Conservation (phyloP, 2,888 invertebrate species). For the Linnaemya tessellans region DNA sequence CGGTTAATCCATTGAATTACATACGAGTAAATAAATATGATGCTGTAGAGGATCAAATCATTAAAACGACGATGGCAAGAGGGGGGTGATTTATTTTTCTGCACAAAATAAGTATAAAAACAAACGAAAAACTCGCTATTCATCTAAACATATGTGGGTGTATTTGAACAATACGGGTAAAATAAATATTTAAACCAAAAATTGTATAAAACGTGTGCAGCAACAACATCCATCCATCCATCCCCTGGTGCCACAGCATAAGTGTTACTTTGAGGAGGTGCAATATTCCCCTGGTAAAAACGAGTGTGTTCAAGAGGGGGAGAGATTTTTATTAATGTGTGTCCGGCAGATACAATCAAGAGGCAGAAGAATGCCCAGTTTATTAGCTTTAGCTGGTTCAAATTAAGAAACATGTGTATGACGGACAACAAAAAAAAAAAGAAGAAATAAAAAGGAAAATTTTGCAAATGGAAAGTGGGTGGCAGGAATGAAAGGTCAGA, state of each 20-base stretch:
- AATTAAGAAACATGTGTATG: slow-evolving; percentile 71
- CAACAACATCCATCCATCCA: slow-evolving; percentile 3
- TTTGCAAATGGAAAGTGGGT: background rate
- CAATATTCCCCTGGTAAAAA: slow-evolving; percentile 10
- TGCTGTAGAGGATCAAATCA: slow-evolving; percentile 12
- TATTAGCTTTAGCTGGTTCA: slow-evolving; percentile 70
- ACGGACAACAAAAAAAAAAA: slow-evolving; percentile 19
- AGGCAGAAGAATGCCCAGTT: slow-evolving; percentile 28
- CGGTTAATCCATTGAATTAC: slow-evolving; percentile 63
- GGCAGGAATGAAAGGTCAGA: slow-evolving; percentile 41
- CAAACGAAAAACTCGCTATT: slow-evolving; percentile 22
- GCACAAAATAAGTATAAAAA: slow-evolving; percentile 14
- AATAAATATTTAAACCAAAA: slow-evolving; percentile 51
- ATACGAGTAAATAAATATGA: slow-evolving; percentile 1
- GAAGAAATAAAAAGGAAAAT: background rate
- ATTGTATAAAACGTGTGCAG: slow-evolving; percentile 18
- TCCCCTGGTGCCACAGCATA: background rate
- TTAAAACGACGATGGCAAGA: background rate
- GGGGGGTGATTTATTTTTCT: slow-evolving; percentile 41
- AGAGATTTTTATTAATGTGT: background rate
- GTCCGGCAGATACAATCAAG: background rate
- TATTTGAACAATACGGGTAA: slow-evolving; percentile 25
- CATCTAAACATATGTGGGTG: slow-evolving; percentile 45
- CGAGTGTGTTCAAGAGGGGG: background rate
- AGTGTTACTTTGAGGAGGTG: slow-evolving; percentile 6